Evolutionary conservation across 2,888 invertebrate genomes (phyloP), one percentile per base, ranked within the genome.

Genomic region (Toxonevra muliebris): DNA sequence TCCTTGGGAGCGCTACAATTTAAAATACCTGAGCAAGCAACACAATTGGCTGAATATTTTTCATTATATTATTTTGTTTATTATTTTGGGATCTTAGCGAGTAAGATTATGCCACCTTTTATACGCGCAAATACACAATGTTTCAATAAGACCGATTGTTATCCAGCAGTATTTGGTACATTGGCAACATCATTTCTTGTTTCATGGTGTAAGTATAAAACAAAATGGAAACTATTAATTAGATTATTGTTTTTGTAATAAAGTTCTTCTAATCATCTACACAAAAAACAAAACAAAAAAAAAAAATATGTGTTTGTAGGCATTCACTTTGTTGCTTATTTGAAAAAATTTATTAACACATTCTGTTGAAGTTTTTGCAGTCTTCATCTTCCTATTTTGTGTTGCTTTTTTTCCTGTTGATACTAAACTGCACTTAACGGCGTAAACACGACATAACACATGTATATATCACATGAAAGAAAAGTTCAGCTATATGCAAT

Each of bases 1-100:
- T 89, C 92, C 0, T 88, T 92, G 78, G 92, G 91, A 9, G 92
- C 91, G 10, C 89, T 91, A 79, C 92, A 91, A 81, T 90, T 91
- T 75, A 81, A 84, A 58, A 66, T 87, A 42, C 87, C 87, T 8
- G 84, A 87, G 63, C 88, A 90, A 82, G 86, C 87, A 55, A 80
- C 82, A 70, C 86, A 88, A 75, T 84, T 90, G 66, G 85, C 87
- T 3, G 85, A 87, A 55, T 92, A 90, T 78, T 92, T 92, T 79
- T 90, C 90, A 1, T 80, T 90, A 15, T 92, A 92, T 78, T 92
- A 92, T 80, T 90, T 92, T 77, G 85, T 86, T 0, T 87, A 87
- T 71, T 87, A 87, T 74, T 82, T 86, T 42, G 92, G 92, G 9
- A 89, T 89, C 74, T 86, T 90, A 58, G 74, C 91, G 15, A 90